Percentiles rank a stretch among this genome's conserved stretches.
Conservation (phyloP, 1,140 invertebrate species). For the Chrysomallon squamiferum region DNA sequence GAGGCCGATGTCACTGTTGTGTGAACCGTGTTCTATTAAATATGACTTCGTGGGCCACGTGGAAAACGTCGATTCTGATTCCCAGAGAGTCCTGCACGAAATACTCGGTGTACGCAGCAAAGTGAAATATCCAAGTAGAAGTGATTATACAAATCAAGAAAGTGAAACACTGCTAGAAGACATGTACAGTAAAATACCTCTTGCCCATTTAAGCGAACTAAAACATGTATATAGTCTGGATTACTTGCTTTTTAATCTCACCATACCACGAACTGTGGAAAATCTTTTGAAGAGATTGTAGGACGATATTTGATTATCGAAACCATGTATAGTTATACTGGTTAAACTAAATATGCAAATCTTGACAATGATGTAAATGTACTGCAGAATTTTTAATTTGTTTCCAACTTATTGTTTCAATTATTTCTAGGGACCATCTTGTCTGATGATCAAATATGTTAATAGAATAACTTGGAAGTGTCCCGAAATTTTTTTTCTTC, state of each 20-base stretch:
- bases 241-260: not conserved
- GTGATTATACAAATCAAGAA: not conserved
- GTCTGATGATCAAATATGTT: too few species aligned
- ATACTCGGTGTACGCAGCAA: not conserved
- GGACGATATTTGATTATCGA: too few species aligned
- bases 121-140: not conserved
- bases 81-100: not conserved
- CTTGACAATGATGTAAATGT: too few species aligned
- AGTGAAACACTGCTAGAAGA: not conserved
- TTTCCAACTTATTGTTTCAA: too few species aligned
- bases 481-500: too few species aligned
- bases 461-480: too few species aligned
- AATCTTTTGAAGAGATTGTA: too few species aligned
- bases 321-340: too few species aligned
- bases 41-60: slow-evolving; percentile 1
- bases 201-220: not conserved
- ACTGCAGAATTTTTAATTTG: too few species aligned
- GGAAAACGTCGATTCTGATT: not conserved
- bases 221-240: not conserved
- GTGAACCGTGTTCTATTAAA: not conserved
- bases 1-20: not conserved
- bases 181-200: not conserved
- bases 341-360: too few species aligned
- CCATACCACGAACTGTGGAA: too few species aligned
- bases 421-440: too few species aligned